Conservation (phyloP, 2,113 vertebrate genomes). For the Catharus minimus region DNA sequence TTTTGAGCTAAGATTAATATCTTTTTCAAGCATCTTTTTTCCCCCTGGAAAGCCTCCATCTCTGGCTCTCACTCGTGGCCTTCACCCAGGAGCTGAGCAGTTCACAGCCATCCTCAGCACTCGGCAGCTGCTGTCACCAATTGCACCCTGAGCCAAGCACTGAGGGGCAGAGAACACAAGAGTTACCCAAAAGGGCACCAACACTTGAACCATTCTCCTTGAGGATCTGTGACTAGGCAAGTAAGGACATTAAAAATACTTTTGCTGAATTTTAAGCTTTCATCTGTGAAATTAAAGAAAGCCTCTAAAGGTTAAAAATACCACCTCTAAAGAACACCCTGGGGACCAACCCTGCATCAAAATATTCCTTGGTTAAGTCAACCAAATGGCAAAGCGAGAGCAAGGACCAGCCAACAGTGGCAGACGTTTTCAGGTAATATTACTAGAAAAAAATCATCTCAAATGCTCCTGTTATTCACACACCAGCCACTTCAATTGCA, state of each 20-base stretch:
- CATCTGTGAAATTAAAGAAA: not conserved
- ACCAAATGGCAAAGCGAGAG: not conserved
- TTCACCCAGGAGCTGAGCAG: not conserved
- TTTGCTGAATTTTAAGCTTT: not conserved
- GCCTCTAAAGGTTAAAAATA: not conserved
- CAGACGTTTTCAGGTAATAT: not conserved
- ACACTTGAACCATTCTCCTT: not conserved
- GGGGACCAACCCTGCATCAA: rapidly evolving
- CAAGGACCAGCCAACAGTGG: not conserved
- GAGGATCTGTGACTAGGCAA: rapidly evolving
- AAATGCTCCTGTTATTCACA: not conserved
- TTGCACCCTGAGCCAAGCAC: not conserved
- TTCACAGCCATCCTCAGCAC: not conserved
- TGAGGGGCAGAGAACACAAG: not conserved
- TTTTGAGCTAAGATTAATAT: not conserved
- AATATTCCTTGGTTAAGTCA: not conserved
- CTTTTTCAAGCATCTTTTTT: not conserved
- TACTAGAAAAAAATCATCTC: not conserved
- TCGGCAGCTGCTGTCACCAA: not conserved
- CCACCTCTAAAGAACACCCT: rapidly evolving
- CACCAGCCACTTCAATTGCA: not conserved
- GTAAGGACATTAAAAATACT: not conserved
- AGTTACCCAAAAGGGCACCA: not conserved
- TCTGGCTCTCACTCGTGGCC: not conserved
- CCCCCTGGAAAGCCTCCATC: not conserved